Evolutionary conservation across 2,113 vertebrate genomes (phyloP).

Genomic region (Protobothrops flavoviridis): DNA sequence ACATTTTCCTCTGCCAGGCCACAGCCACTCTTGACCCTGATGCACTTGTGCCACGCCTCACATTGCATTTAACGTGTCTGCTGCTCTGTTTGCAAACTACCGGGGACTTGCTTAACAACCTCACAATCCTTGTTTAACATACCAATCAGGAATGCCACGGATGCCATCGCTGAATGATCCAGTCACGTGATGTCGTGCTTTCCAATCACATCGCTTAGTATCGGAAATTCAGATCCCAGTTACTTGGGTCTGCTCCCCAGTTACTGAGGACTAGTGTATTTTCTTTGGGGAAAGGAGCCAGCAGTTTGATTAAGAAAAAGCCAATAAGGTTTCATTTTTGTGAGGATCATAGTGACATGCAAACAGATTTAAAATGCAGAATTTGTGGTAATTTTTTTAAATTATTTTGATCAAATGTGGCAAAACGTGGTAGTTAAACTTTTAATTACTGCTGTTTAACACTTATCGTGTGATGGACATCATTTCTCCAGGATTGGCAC

Average conservation of each 20-base stretch:
- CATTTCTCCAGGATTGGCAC: neutral
- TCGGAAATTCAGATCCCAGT: neutral
- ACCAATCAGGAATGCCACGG: neutral
- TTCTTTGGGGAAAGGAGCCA: neutral
- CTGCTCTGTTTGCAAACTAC: neutral
- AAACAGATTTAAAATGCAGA: neutral
- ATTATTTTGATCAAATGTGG: neutral
- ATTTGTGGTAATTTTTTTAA: neutral
- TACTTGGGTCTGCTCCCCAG: neutral
- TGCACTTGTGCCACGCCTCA: neutral
- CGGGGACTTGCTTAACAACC: neutral
- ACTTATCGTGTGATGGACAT: neutral
- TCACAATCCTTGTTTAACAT: neutral
- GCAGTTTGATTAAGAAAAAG: neutral
- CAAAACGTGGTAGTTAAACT: neutral
- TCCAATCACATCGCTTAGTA: neutral
- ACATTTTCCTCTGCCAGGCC: neutral
- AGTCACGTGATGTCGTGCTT: neutral
- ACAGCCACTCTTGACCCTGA: neutral
- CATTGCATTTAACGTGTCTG: neutral
- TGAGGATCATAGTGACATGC: neutral
- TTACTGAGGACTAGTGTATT: neutral
- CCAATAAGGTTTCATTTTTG: neutral
- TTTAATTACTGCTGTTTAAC: neutral
- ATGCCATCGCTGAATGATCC: neutral